Percentiles rank a stretch among this genome's conserved stretches.
phyloP scores from a whole-genome alignment of 2,797 vertebrate genomes.

The Ctenochaetus hawaiiensis region DNA sequence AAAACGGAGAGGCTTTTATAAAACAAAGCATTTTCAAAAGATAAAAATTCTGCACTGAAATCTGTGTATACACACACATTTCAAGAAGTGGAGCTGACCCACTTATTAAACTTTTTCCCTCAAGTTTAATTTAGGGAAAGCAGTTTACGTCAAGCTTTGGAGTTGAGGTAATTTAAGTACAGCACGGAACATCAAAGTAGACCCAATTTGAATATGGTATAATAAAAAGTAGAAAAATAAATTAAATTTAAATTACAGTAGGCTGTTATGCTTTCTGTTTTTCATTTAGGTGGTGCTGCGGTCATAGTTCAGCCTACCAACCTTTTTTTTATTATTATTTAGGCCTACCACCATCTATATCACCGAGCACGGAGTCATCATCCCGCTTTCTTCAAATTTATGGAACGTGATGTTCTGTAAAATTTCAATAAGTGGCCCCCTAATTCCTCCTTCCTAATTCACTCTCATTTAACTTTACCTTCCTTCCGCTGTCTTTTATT shows the following conservation, averaged over 20 bases:
- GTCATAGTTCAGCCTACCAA: neutral
- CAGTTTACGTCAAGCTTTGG: neutral
- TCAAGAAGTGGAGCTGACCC: conserved; percentile 10
- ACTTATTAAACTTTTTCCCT: conserved; percentile 7
- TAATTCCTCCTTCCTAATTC: conserved; percentile 84
- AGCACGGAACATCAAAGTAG: neutral
- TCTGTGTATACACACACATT: neutral
- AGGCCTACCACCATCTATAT: neutral
- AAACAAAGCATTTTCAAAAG: neutral
- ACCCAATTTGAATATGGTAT: fast-evolving
- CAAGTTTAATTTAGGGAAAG: neutral
- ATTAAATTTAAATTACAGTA: neutral
- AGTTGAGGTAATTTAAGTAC: neutral
- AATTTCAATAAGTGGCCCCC: conserved; percentile 77
- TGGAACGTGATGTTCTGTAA: conserved; percentile 74
- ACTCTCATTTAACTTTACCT: conserved; percentile 84
- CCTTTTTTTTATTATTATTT: neutral
- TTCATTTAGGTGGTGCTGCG: neutral
- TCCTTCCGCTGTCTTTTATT: conserved; percentile 85
- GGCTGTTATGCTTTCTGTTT: neutral
- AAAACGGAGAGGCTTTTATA: neutral
- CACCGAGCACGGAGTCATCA: conserved; percentile 18
- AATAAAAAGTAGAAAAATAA: neutral
- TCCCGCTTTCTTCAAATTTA: conserved; percentile 65
- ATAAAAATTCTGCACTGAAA: neutral